Base-by-base conservation (phyloP, 1,140 invertebrate genomes). In the Watersipora subatra region DNA sequence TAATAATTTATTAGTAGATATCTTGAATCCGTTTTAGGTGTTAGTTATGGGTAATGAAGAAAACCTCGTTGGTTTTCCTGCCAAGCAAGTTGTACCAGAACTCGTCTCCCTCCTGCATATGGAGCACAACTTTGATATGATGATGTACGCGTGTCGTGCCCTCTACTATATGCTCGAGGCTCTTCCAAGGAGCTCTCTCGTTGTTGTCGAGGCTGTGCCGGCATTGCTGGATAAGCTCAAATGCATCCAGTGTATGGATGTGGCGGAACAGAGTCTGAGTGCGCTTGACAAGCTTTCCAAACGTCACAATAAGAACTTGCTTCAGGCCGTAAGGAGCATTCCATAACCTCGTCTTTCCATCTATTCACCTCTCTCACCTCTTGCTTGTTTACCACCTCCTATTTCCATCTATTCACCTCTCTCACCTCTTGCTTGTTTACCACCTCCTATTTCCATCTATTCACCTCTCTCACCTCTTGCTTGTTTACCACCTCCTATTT, bases 131-230 rank as follows among this genome's bases (percentile, higher is more conserved):
- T 99, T 98, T 83, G 96, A 98, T 79, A 96, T 99, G 84, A 99
- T 99, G 95, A 96, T 97, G 75, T 93, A 98, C 79, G 94, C 95
- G 0, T 97, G 94, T 80, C 88, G 96, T 58, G 95, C 95, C 3
- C 84, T 99, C 15, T 97, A 95, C 0, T 98, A 99, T 77, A 97
- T 99, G 94, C 91, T 99, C 87, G 96, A 99, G 81, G 93, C 95
- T 1, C 75, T 99, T 62, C 96, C 96, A 0, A 86, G 96, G 34
- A 96, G 94, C 17, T 94, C 93, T 27, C 89, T 91, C 20, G 90
- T 97, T 20, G 93, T 99, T 12, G 91, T 96, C 1, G 92, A 99
- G 71, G 94, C 94, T 22, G 90, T 99, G 28, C 95, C 96, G 1
- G 91, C 92, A 24, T 79, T 83, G 58, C 62, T 83, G 22, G 79